Conservation (phyloP, 2,113 vertebrate species). For the Polyodon spathula region DNA sequence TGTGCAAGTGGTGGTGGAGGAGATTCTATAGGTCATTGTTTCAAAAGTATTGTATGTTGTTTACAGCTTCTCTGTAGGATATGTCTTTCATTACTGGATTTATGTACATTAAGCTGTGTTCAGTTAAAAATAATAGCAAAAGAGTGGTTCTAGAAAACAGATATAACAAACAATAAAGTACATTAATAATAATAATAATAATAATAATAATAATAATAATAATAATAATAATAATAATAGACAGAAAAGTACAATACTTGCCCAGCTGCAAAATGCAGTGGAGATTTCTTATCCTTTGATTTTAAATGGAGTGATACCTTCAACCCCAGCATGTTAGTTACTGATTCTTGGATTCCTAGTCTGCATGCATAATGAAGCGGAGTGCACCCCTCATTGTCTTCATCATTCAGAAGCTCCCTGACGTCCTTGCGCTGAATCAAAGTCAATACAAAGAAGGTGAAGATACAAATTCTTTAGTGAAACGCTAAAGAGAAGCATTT, state of each 20-base stretch:
- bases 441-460: conserved; percentile 11
- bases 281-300: conserved; percentile 91
- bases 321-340: conserved; percentile 83
- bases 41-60: too few relatives aligned
- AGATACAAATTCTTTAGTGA: too few relatives aligned
- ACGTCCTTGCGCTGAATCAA: conserved; percentile 61
- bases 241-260: conserved; percentile 42
- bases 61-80: too few relatives aligned
- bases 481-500: too few relatives aligned
- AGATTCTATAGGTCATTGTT: too few relatives aligned
- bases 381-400: conserved; percentile 88
- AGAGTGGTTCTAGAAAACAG: too few relatives aligned
- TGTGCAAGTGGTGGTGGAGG: too few relatives aligned
- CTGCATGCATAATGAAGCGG: conserved; percentile 91
- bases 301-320: conserved; percentile 75
- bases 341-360: conserved; percentile 78
- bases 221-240: neutral
- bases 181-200: too few relatives aligned
- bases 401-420: conserved; percentile 71
- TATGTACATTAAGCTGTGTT: too few relatives aligned
- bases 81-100: too few relatives aligned
- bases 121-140: too few relatives aligned
- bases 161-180: too few relatives aligned
- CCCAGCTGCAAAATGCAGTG: conserved; percentile 92
- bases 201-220: neutral